Evolutionary conservation across 2,797 vertebrate species (phyloP), one percentile per base, ranked within the genome.

Genomic region (Alosa sapidissima): DNA sequence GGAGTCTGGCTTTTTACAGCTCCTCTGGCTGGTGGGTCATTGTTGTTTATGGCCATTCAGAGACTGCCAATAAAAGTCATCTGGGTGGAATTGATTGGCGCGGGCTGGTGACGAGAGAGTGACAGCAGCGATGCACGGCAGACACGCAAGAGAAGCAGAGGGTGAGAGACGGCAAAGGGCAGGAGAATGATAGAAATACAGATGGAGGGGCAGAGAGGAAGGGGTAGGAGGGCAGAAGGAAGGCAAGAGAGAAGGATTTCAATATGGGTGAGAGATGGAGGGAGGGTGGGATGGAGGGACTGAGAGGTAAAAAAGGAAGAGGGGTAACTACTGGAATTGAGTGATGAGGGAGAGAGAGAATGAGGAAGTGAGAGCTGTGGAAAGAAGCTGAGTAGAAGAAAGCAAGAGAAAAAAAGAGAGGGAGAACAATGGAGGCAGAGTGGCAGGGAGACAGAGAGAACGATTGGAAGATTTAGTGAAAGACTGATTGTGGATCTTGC

Each of bases 11-110:
- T 78, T 78, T 89, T 89, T 85, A 85, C 81, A 58, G 83, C 52
- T 84, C 68, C 65, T 33, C 68, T 75, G 45, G 36, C 81, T 84
- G 45, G 83, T 91, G 83, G 81, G 87, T 81, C 88, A 81, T 87
- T 89, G 84, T 89, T 89, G 84, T 89, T 91, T 88, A 81, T 85
- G 68, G 72, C 84, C 89, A 82, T 84, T 78, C 88, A 92, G 89
- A 83, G 83, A 9, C 84, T 93, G 89, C 86, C 90, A 91, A 82
- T 91, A 82, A 89, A 88, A 85, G 72, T 86, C 82, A 88, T 86
- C 84, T 85, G 86, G 82, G 84, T 28, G 36, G 86, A 90, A 89
- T 90, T 78, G 87, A 91, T 93, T 84, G 36, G 41, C 45, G 55
- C 83, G 58, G 65, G 84, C 83, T 72, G 65, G 86, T 87, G 87